A percentile compares a stretch with the other conserved stretches of the same genome.
Conservation (phyloP, 2,113 vertebrate species). For the Platanista minor region DNA sequence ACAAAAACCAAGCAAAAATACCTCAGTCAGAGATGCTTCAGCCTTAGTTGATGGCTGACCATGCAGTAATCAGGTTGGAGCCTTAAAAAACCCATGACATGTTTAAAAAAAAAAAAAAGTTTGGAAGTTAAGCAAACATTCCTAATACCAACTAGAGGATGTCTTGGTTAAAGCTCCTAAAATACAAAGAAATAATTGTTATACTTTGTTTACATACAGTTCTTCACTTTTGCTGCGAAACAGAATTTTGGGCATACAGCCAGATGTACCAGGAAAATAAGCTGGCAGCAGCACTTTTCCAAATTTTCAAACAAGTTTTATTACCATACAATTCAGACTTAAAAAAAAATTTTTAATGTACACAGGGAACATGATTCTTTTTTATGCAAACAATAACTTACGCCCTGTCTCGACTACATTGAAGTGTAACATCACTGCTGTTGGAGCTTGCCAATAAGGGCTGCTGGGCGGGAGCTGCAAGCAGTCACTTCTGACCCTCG, state of each 20-base stretch:
- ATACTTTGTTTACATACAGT: constrained; percentile 82
- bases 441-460: background rate
- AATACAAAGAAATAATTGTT: constrained; percentile 86
- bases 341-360: constrained; percentile 31
- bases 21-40: constrained; percentile 63
- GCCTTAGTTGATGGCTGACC: constrained; percentile 81
- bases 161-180: constrained; percentile 83
- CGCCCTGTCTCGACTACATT: constrained; percentile 38
- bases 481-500: background rate
- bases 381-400: constrained; percentile 76
- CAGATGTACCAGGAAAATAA: constrained; percentile 82
- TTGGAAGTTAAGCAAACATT: constrained; percentile 86
- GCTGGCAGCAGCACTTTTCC: constrained; percentile 72
- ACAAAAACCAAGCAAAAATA: constrained; percentile 71
- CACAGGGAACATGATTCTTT: constrained; percentile 58
- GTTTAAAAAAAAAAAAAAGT: constrained; percentile 74
- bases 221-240: constrained; percentile 77
- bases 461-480: background rate
- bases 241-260: constrained; percentile 75
- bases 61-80: constrained; percentile 87
- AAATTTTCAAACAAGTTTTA: constrained; percentile 75
- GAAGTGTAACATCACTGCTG: constrained; percentile 25
- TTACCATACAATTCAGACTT: constrained; percentile 70
- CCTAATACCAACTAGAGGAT: constrained; percentile 88
- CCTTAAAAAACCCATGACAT: constrained; percentile 53